Evolutionary conservation across 1,140 invertebrate species (phyloP), one percentile per base, ranked within the genome.

Genomic region (Ceratosolen fusciceps): DNA sequence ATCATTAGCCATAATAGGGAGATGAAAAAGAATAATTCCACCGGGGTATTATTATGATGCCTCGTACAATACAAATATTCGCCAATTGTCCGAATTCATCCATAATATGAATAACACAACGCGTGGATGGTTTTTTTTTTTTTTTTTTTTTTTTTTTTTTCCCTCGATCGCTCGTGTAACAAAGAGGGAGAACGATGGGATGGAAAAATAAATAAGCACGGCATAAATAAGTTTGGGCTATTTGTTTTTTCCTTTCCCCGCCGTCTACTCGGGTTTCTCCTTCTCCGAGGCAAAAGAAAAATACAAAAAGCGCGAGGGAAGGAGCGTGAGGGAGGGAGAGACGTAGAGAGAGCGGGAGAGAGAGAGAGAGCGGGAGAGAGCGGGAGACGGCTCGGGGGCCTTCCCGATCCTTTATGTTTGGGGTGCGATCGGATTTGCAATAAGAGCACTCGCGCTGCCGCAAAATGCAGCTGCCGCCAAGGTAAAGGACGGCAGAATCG

Each of bases 351-450:
- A n/a, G n/a, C n/a, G n/a, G n/a, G n/a, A n/a, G n/a, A n/a, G n/a
- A n/a, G n/a, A n/a, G n/a, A n/a, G n/a, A n/a, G n/a, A n/a, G n/a
- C 31, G 71, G 7, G 49, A 72, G 19, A 72, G 19, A 47, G 21
- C 43, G 37, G 47, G 31, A 47, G 67, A 24, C 56, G 1, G 56
- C n/a, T 68, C n/a, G 60, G 31, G 4, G 31, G 4, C 31, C 60
- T 65, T n/a, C 2, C 31, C 3, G 60, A 65, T 65, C 60, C 60
- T 65, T 65, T 65, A 14, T 37, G 60, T 65, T 37, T 65, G 34
- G 60, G 60, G 60, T 65, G 60, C 60, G 60, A 65, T 65, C 60
- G 60, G 60, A 65, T 65, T 65, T 65, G 60, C 26, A 70, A 31
- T 47, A 49, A 70, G n/a, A 43, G 34, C 37, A 31, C 47, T 52